These are phyloP conservation scores for Mallateleia sp. DNA, from an alignment of 2,888 invertebrate species.

Conservation along the genomic window DNA sequence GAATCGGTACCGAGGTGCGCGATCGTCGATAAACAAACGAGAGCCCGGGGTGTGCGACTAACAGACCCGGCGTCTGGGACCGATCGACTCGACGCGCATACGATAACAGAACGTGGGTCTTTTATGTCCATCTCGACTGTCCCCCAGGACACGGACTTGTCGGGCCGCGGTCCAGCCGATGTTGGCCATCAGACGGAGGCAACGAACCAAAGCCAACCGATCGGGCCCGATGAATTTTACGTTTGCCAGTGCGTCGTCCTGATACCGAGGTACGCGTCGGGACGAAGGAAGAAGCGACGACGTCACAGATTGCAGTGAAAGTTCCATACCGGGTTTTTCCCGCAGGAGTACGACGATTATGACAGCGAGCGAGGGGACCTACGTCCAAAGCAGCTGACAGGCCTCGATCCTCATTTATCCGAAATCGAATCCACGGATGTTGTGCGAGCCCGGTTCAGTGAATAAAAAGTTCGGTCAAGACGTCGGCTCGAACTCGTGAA, in stretches of 20 bases:
- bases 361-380: constrained; percentile 30
- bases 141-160: constrained; percentile 44
- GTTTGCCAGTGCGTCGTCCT: constrained; percentile 38
- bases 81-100: neutral
- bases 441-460: constrained; percentile 77
- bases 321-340: constrained; percentile 11
- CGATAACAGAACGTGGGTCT: constrained; percentile 4
- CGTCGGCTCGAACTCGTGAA: constrained; percentile 77
- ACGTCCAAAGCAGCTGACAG: constrained; percentile 53
- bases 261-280: constrained; percentile 51
- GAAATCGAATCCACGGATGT: constrained; percentile 40
- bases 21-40: constrained; percentile 8
- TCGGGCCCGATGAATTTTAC: constrained; percentile 21
- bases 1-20: constrained; percentile 77
- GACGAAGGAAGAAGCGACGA: constrained; percentile 49
- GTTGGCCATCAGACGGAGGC: constrained; percentile 80
- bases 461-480: constrained; percentile 60
- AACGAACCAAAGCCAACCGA: constrained; percentile 80
- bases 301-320: constrained; percentile 44
- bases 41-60: neutral
- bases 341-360: constrained; percentile 25
- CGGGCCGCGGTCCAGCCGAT: constrained; percentile 78
- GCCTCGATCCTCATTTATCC: neutral
- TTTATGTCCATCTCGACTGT: constrained; percentile 60
- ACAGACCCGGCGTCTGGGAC: neutral